Evolutionary conservation across 2,113 vertebrate species (phyloP).

Genomic region (Turdus rufiventris): DNA sequence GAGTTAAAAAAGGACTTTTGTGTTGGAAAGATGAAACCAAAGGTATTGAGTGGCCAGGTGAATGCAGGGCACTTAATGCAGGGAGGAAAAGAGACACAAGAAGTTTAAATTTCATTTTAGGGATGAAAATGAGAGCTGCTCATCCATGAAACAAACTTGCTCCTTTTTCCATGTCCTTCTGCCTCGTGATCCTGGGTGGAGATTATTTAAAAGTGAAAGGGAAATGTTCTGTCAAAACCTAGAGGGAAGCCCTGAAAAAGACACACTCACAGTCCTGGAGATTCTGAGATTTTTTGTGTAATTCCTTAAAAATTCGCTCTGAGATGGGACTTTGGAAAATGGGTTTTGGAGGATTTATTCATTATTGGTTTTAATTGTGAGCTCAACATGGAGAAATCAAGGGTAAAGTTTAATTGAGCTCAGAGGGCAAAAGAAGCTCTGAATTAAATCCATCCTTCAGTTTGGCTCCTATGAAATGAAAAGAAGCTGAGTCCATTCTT

Average conservation of each 20-base stretch:
- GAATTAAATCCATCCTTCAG: background rate
- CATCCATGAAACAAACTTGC: slow-evolving; percentile 8
- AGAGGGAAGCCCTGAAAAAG: background rate
- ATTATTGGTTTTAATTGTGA: background rate
- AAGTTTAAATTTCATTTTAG: slow-evolving; percentile 42
- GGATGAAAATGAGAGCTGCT: slow-evolving; percentile 15
- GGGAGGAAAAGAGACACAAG: slow-evolving; percentile 51
- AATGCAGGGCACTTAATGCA: slow-evolving; percentile 36
- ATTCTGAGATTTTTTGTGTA: background rate
- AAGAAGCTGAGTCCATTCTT: background rate
- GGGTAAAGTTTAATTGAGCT: background rate
- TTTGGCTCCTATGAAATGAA: background rate
- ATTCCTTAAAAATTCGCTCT: background rate
- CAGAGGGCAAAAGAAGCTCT: background rate
- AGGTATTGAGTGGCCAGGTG: slow-evolving; percentile 55
- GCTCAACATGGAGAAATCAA: background rate
- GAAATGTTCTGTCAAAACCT: background rate
- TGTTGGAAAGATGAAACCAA: slow-evolving; percentile 42
- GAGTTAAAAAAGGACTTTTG: slow-evolving; percentile 10
- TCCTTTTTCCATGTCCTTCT: background rate
- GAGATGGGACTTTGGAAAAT: background rate
- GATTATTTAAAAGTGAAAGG: slow-evolving; percentile 45
- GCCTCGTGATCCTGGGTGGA: background rate
- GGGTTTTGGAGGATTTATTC: background rate
- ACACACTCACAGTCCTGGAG: background rate